Base-by-base conservation (phyloP, 2,797 vertebrate species). In the Thalassophryne amazonica region DNA sequence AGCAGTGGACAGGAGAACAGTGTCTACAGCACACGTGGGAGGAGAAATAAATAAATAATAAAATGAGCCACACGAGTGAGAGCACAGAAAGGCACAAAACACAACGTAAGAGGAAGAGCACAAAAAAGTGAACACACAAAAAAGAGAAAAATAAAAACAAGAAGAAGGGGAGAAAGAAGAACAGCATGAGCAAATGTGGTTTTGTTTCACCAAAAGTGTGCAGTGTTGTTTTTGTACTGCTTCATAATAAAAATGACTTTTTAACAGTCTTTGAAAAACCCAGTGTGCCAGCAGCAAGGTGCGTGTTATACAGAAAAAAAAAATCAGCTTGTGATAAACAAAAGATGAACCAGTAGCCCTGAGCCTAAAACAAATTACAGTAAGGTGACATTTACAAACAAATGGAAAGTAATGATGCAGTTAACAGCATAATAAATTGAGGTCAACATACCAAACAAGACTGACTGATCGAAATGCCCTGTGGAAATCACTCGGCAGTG, bases 1-100 rank as follows among this genome's bases (percentile, higher is more conserved):
- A 97, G 94, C 90, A 97, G 93, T 96, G 95, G 91, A 98, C 94
- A 90, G 96, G 94, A 92, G 94, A 98, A 91, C 94, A 95, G 93
- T 95, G 93, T 95, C 96, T 98, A 95, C 88, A 94, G 96, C 91
- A 95, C 86, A 96, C 57, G 85, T n/a, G n/a, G n/a, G 62, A 78
- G 79, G 78, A 50, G 69, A 62, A 60, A 80, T 73, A 74, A 30
- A 76, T 60, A 76, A 21, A 63, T 34, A 19, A 57, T 51, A 53
- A 77, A 48, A 55, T 41, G 47, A 37, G 52, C 43, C 56, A 66
- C 38, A 93, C 89, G 90, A 78, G 94, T 53, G 55, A 15, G 49
- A 37, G 63, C 6, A 46, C 23, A 59, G 14, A 61, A n/a, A 53
- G 24, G 85, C 67, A 58, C 23, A 60, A 92, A 89, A 55, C 9